Evolutionary conservation across 2,888 invertebrate species (phyloP).

Genomic region (Uloborus plumipes): DNA sequence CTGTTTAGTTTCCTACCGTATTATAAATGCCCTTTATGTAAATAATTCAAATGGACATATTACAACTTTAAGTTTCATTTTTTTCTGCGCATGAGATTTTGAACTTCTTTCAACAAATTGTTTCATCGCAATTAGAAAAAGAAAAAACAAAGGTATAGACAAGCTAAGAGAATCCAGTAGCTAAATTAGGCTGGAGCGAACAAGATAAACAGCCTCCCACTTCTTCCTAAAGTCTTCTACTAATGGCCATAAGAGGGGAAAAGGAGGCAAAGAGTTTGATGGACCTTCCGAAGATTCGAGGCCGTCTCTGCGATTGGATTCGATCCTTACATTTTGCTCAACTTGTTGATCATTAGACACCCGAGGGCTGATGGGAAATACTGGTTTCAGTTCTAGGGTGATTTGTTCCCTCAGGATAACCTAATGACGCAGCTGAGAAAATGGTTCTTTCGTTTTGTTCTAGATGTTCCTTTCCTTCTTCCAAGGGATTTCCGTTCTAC

Average conservation of each 20-base stretch:
- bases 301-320: conserved; percentile 38
- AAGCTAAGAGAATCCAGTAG: conserved; percentile 10
- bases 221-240: conserved; percentile 11
- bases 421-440: conserved; percentile 49
- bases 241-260: conserved; percentile 27
- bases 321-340: conserved; percentile 16
- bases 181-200: conserved; percentile 27
- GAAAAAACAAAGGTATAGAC: too few species aligned
- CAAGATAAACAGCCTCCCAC: conserved; percentile 29
- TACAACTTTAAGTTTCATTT: too few species aligned
- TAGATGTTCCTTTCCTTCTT: conserved; percentile 6
- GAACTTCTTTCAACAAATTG: too few species aligned
- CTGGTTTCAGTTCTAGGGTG: conserved; percentile 25
- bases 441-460: conserved; percentile 37
- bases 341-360: conserved; percentile 53
- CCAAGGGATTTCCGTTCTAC: too few species aligned
- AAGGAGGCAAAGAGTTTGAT: conserved; percentile 31
- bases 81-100: too few species aligned
- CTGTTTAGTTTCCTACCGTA: too few species aligned
- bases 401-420: conserved; percentile 31
- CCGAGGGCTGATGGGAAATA: conserved; percentile 17
- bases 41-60: too few species aligned
- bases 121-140: too few species aligned
- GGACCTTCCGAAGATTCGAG: conserved; percentile 34
- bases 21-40: too few species aligned